Evolutionary conservation across 2,888 invertebrate species (phyloP), one percentile per base, ranked within the genome.

Genomic region (Andrena haemorrhoa): DNA sequence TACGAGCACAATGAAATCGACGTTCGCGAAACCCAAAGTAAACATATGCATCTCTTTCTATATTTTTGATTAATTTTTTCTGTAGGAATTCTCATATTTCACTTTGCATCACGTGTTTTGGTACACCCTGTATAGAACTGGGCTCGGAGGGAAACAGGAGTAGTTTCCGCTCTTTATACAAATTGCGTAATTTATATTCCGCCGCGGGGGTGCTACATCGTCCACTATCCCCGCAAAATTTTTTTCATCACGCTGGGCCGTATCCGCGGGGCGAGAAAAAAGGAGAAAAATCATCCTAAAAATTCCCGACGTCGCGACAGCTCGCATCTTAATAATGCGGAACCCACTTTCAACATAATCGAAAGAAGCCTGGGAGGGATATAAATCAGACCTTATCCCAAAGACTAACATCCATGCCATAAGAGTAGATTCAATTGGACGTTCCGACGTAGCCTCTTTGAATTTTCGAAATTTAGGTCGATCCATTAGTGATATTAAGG

Each of bases 171-270:
- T 85, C 79, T 90, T 90, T 86, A 88, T 85, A 89, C 85, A 89
- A 89, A 89, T 86, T 84, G 85, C 75, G 86, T 84, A 88, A 89
- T 89, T 88, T 89, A 85, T 89, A 88, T 88, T 86, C 85, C 66
- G 81, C 74, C 64, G 81, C 78, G 79, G 75, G 68, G 79, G 60
- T 77, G 82, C 82, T 70, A 65, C 76, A 66, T 60, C 75, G 80
- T 79, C 71, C 81, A 79, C 86, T 84, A 82, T 76, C 76, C 41
- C 65, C 35, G 63, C 53, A 33, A 75, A 70, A 69, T 82, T 82
- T 76, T 79, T 82, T 78, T 71, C 75, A 69, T 68, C 73, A 63
- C 74, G 56, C 26, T 71, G 23, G 60, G 16, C 29, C 31, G 53
- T 71, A 68, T 74, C 76, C 51, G 35, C 16, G 49, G 16, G 64